Conservation (phyloP, 2,888 invertebrate species). For the Nesidiocoris tenuis region DNA sequence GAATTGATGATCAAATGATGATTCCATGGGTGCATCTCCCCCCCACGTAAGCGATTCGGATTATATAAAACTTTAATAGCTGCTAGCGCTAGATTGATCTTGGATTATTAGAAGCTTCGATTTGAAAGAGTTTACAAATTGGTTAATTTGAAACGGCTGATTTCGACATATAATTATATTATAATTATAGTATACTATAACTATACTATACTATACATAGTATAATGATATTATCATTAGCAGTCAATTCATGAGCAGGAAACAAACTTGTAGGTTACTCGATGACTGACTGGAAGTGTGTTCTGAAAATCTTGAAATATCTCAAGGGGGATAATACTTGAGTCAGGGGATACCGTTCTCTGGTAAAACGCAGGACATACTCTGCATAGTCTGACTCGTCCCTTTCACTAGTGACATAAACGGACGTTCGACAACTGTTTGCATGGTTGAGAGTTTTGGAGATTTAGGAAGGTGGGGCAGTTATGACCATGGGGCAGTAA, state of each 20-base stretch:
- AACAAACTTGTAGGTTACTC: slow-evolving; percentile 2
- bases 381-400: slow-evolving; percentile 5
- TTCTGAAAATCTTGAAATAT: slow-evolving; percentile 3
- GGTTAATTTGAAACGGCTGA: no score
- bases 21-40: no score
- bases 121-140: no score
- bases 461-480: background rate
- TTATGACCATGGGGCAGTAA: background rate
- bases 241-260: slow-evolving; percentile 6
- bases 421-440: slow-evolving; percentile 10
- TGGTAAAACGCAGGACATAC: background rate
- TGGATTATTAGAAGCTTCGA: no score
- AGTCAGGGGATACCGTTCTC: background rate
- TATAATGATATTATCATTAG: no score
- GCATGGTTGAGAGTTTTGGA: background rate
- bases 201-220: no score
- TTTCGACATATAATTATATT: no score
- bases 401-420: slow-evolving; percentile 7
- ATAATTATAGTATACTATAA: no score
- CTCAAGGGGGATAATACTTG: slow-evolving; percentile 1
- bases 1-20: no score
- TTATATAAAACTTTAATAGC: no score
- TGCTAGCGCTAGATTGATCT: no score
- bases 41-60: no score
- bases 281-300: background rate